Evolutionary conservation across 53 echinoderm and acorn worm genomes (phyloP).

Genomic region (Echinarachnius parma): DNA sequence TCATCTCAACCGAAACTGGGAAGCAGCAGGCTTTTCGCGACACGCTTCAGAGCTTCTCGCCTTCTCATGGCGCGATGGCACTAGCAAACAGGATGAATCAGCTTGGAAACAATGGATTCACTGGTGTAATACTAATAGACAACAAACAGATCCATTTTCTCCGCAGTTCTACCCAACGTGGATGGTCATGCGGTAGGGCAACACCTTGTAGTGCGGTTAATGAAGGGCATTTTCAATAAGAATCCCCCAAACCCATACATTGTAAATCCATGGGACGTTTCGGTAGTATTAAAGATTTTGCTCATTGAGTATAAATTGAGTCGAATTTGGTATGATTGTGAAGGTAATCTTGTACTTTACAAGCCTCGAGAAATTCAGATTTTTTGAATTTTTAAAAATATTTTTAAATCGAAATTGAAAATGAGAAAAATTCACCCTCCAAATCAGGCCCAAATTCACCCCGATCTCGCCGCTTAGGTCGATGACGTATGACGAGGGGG

Average conservation of each 20-base stretch:
- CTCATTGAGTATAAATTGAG: too few relatives aligned
- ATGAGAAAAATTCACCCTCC: too few relatives aligned
- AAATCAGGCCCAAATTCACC: too few relatives aligned
- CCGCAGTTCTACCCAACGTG: slow-evolving; percentile 8
- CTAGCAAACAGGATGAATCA: slow-evolving; percentile 42
- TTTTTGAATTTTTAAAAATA: too few relatives aligned
- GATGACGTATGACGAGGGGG: too few relatives aligned
- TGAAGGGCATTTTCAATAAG: slow-evolving; percentile 62
- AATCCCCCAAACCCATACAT: too few relatives aligned
- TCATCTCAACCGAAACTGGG: slow-evolving; percentile 38
- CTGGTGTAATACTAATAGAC: slow-evolving; percentile 55
- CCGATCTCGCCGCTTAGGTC: too few relatives aligned
- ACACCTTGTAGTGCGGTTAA: slow-evolving; percentile 39
- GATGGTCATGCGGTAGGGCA: slow-evolving; percentile 25
- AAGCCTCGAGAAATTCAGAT: too few relatives aligned
- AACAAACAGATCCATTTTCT: slow-evolving; percentile 45
- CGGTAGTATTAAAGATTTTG: slow-evolving; percentile 19
- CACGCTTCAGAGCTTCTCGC: slow-evolving; percentile 51
- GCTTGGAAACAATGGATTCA: slow-evolving; percentile 49
- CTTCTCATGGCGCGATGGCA: slow-evolving; percentile 34
- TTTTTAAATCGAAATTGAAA: too few relatives aligned
- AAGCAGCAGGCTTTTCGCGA: slow-evolving; percentile 42
- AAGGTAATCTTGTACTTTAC: too few relatives aligned
- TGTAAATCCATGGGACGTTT: slow-evolving; percentile 53
- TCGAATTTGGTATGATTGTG: too few relatives aligned